phyloP scores from a whole-genome alignment of 2,113 vertebrate species.

The Burhinus oedicnemus region DNA sequence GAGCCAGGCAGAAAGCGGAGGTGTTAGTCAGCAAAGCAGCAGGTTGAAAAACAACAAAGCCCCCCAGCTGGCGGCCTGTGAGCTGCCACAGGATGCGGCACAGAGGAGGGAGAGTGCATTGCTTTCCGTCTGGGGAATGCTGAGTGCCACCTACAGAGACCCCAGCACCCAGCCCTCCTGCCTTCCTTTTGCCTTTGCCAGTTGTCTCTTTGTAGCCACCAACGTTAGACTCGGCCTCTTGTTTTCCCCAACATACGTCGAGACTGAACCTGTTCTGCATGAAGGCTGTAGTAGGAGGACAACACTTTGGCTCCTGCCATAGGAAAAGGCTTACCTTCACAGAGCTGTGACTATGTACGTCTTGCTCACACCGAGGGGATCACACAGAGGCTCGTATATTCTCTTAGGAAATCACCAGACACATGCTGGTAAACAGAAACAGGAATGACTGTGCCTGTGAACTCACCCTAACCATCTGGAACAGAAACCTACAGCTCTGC shows the following conservation, averaged over 20 bases:
- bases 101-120: background rate
- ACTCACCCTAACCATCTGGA: slow-evolving; percentile 38
- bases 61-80: background rate
- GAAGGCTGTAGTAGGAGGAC: background rate
- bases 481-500: slow-evolving; percentile 46
- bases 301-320: background rate
- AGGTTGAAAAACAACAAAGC: background rate
- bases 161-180: background rate
- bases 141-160: background rate
- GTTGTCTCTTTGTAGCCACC: background rate
- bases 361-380: background rate
- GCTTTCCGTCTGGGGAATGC: background rate
- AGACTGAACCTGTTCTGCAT: background rate
- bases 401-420: slow-evolving; percentile 59
- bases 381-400: background rate
- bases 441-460: slow-evolving; percentile 47
- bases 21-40: slow-evolving; percentile 68
- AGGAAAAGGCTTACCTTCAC: slow-evolving; percentile 41
- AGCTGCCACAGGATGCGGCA: slow-evolving; percentile 1
- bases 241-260: background rate
- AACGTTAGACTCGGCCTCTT: background rate
- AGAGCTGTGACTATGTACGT: background rate
- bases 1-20: slow-evolving; percentile 50
- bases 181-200: background rate
- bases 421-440: slow-evolving; percentile 46